phyloP scores from a whole-genome alignment of 2,113 vertebrate genomes.

The Probosciger aterrimus region DNA sequence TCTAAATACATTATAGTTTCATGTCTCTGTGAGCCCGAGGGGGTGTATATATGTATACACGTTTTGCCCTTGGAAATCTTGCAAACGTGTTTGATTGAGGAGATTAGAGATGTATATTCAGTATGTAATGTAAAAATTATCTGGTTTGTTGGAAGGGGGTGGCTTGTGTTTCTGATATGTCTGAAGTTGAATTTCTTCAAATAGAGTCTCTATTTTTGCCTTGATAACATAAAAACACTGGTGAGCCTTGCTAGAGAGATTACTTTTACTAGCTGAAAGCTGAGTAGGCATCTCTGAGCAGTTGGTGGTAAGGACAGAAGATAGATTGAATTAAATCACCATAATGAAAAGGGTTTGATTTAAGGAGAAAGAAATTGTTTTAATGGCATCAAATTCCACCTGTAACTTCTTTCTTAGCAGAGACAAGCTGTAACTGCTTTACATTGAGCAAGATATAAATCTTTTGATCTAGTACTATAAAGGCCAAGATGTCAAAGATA shows the following conservation, averaged over 20 bases:
- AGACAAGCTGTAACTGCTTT: not conserved
- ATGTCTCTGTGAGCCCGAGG: not conserved
- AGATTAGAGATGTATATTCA: not conserved
- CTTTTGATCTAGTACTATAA: not conserved
- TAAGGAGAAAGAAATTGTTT: not conserved
- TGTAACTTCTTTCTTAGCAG: not conserved
- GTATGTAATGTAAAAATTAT: not conserved
- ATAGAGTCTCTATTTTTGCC: constrained; percentile 4
- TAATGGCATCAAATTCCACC: constrained; percentile 14
- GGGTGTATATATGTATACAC: not conserved
- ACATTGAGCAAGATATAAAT: not conserved
- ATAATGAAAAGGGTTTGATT: not conserved
- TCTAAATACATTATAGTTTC: not conserved
- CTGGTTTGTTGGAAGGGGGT: not conserved
- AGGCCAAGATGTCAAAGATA: not conserved
- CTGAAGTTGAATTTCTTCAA: constrained; percentile 26
- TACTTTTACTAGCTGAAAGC: constrained; percentile 21
- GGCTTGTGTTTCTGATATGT: not conserved
- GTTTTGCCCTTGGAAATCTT: not conserved
- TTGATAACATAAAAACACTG: not conserved
- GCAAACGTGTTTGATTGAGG: not conserved
- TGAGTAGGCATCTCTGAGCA: constrained; percentile 31
- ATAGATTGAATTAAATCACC: constrained; percentile 5
- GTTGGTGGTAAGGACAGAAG: constrained; percentile 7
- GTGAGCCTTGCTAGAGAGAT: not conserved